Evolutionary conservation across 2,888 invertebrate genomes (phyloP), one percentile per base, ranked within the genome.

Genomic region (Junonia oenone): DNA sequence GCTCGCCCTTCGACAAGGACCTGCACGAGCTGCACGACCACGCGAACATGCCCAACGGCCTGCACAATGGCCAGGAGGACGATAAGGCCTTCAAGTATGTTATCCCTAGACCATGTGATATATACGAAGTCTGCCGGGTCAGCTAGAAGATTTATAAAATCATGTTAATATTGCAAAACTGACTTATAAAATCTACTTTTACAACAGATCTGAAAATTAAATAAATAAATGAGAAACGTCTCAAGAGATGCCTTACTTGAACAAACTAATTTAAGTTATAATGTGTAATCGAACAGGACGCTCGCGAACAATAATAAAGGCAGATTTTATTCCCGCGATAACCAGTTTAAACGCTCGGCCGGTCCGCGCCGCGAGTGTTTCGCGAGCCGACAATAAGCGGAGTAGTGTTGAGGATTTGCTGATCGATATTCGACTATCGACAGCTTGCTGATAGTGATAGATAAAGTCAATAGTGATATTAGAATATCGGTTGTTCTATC

Each of bases 81-180:
- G 97, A 96, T 73, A 96, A 96, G 90, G 95, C 95, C 68, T 97
- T 96, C 86, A 97, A 97, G 97, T 97, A n/a, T n/a, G n/a, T n/a
- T n/a, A n/a, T n/a, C n/a, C n/a, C n/a, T n/a, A n/a, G n/a, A n/a
- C n/a, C n/a, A n/a, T n/a, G n/a, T n/a, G n/a, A n/a, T n/a, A n/a
- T n/a, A n/a, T n/a, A n/a, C n/a, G n/a, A n/a, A n/a, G n/a, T n/a
- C n/a, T n/a, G n/a, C n/a, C n/a, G n/a, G n/a, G n/a, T n/a, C n/a
- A n/a, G n/a, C n/a, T n/a, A n/a, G n/a, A n/a, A n/a, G n/a, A n/a
- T n/a, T n/a, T n/a, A n/a, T n/a, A n/a, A n/a, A 6, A 37, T 14
- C 8, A 13, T 17, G 26, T 8, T 45, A 29, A 5, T 6, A 27
- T 0, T 29, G 4, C 37, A 13, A 27, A 27, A 27, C 27, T 27